Evolutionary conservation across 2,113 vertebrate genomes (phyloP).

Genomic region (Glaucomys volans): DNA sequence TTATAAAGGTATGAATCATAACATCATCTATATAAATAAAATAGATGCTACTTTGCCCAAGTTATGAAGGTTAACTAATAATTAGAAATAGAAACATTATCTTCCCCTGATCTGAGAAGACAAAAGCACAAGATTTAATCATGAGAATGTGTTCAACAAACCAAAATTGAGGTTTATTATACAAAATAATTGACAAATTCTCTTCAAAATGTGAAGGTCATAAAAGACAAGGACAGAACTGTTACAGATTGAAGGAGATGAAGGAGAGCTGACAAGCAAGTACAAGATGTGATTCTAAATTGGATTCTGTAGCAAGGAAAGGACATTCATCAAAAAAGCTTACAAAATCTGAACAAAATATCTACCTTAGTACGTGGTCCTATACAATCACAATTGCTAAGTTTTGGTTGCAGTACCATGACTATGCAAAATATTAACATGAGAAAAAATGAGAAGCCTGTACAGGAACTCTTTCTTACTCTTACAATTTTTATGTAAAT

Average conservation of each 20-base stretch:
- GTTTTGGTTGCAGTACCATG: not conserved
- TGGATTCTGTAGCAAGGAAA: not conserved
- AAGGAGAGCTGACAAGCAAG: not conserved
- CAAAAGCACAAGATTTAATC: not conserved
- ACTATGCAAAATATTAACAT: not conserved
- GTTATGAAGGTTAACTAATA: not conserved
- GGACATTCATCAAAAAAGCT: not conserved
- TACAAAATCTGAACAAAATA: not conserved
- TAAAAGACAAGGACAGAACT: not conserved
- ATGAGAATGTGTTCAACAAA: not conserved
- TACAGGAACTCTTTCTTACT: not conserved
- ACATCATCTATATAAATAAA: not conserved
- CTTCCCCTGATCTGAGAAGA: not conserved
- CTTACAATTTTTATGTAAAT: not conserved
- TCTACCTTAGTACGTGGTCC: not conserved
- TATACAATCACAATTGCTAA: not conserved
- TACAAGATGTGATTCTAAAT: not conserved
- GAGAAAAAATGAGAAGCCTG: not conserved
- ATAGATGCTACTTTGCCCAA: not conserved
- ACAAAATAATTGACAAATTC: not conserved
- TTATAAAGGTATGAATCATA: not conserved
- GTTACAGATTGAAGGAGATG: not conserved
- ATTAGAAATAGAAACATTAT: not conserved
- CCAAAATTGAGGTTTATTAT: not conserved
- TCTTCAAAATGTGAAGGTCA: not conserved